phyloP scores from a whole-genome alignment of 2,888 invertebrate species.

The Xestia xanthographa region DNA sequence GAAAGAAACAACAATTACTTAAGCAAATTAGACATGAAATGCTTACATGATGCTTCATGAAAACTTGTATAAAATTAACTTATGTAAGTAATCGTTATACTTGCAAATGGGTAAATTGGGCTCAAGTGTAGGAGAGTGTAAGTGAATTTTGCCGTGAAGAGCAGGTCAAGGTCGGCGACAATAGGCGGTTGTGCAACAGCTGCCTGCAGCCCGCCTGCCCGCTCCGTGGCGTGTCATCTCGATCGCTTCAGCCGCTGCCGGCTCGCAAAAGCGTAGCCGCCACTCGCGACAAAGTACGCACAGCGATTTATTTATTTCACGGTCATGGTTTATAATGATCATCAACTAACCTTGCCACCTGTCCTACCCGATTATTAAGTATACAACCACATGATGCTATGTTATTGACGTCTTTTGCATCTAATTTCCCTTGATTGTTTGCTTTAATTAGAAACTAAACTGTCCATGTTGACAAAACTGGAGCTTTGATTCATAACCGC shows the following conservation, averaged over 20 bases:
- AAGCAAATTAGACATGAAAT: constrained; percentile 42
- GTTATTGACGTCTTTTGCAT: constrained; percentile 68
- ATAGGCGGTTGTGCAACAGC: constrained; percentile 83
- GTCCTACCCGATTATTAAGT: constrained; percentile 59
- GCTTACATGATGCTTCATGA: constrained; percentile 45
- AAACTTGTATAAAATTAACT: constrained; percentile 50
- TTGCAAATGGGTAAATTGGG: constrained; percentile 69
- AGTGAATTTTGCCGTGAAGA: constrained; percentile 84
- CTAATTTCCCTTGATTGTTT: constrained; percentile 72
- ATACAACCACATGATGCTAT: constrained; percentile 49
- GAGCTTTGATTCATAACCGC: constrained; percentile 33
- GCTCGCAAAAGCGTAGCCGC: constrained; percentile 49
- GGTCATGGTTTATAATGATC: constrained; percentile 61
- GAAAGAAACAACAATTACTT: constrained; percentile 29
- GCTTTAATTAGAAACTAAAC: constrained; percentile 66
- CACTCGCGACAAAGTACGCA: constrained; percentile 37
- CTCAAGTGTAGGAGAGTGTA: constrained; percentile 80
- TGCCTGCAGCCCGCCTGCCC: constrained; percentile 63
- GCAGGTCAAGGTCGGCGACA: constrained; percentile 86
- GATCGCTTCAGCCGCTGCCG: constrained; percentile 66
- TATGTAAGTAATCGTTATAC: constrained; percentile 68
- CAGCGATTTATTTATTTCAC: constrained; percentile 62
- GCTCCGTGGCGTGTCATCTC: constrained; percentile 71
- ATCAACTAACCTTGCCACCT: constrained; percentile 70
- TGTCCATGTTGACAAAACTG: constrained; percentile 34